Evolutionary conservation across 2,113 vertebrate genomes (phyloP).

Genomic region (human): DNA sequence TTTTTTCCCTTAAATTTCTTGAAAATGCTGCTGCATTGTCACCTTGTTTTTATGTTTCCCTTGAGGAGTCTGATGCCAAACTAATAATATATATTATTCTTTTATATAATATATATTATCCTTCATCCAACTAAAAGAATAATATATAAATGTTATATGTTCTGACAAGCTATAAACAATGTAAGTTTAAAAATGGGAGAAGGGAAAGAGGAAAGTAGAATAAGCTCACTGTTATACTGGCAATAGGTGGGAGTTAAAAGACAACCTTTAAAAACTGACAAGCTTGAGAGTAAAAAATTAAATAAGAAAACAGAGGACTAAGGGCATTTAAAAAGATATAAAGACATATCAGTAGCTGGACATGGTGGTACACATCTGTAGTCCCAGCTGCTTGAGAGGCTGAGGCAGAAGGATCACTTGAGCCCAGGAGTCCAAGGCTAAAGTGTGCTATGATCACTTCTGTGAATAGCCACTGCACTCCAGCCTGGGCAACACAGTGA

Average conservation of each 20-base stretch:
- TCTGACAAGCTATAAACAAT: slow-evolving; percentile 2
- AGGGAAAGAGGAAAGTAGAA: neutral
- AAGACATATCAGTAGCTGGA: neutral
- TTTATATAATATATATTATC: too few relatives aligned
- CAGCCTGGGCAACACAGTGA: neutral
- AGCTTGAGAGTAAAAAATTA: neutral
- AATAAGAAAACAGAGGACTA: slow-evolving; percentile 6
- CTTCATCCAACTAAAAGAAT: too few relatives aligned
- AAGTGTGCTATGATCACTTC: neutral
- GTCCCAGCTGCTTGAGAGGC: neutral
- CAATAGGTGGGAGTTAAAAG: neutral
- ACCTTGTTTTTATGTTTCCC: neutral
- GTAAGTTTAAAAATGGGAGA: neutral
- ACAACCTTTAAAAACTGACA: neutral
- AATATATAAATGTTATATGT: neutral
- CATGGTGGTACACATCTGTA: neutral
- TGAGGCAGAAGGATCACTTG: neutral
- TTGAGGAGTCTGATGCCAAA: neutral
- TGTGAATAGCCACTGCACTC: neutral
- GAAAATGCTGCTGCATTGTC: neutral
- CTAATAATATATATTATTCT: neutral
- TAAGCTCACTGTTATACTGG: neutral
- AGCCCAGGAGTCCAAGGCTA: neutral
- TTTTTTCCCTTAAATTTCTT: slow-evolving; percentile 32
- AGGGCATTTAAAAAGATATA: neutral